Percentiles rank a stretch among this genome's conserved stretches.
Evolutionary conservation across 2,113 vertebrate genomes (phyloP).

Genomic region (Reinhardtius hippoglossoides): DNA sequence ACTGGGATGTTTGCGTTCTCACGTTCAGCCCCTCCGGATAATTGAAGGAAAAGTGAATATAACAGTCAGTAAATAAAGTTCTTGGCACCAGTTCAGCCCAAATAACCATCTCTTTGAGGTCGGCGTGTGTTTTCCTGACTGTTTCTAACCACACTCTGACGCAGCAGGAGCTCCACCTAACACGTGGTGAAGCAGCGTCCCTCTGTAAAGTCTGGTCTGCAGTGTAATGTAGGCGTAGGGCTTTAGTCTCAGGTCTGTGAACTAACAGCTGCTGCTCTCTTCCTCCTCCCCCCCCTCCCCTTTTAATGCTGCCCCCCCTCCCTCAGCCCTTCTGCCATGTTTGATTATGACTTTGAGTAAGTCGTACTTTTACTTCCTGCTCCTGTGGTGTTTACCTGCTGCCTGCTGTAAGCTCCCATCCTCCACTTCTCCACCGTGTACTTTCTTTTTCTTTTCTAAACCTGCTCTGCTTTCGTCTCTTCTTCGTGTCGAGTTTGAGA

Average conservation of each 20-base stretch:
- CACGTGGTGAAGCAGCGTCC: conserved; percentile 15
- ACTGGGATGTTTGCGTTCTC: too few relatives aligned
- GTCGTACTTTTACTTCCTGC: conserved; percentile 91
- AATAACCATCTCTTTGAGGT: not conserved
- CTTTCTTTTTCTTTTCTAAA: not conserved
- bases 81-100: too few relatives aligned
- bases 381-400: conserved; percentile 84
- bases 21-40: too few relatives aligned
- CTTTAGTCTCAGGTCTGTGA: conserved; percentile 65
- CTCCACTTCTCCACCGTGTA: conserved; percentile 24
- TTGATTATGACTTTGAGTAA: conserved; percentile 99
- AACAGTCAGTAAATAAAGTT: too few relatives aligned
- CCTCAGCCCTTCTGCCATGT: conserved; percentile 99
- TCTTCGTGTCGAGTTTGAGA: conserved; percentile 35
- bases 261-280: conserved; percentile 98
- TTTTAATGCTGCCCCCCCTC: conserved; percentile 76
- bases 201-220: conserved; percentile 50
- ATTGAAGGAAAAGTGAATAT: too few relatives aligned
- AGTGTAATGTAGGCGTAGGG: conserved; percentile 47
- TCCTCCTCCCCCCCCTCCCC: conserved; percentile 88
- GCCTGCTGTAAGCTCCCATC: conserved; percentile 37
- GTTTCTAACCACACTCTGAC: conserved; percentile 36
- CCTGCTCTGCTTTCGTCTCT: conserved; percentile 23
- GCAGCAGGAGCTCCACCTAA: conserved; percentile 39
- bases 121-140: not conserved